A percentile compares a stretch with the other conserved stretches of the same genome.
These are phyloP conservation scores for Odobenus rosmarus DNA, from an alignment of 2,113 vertebrate species.

Conservation along the genomic window DNA sequence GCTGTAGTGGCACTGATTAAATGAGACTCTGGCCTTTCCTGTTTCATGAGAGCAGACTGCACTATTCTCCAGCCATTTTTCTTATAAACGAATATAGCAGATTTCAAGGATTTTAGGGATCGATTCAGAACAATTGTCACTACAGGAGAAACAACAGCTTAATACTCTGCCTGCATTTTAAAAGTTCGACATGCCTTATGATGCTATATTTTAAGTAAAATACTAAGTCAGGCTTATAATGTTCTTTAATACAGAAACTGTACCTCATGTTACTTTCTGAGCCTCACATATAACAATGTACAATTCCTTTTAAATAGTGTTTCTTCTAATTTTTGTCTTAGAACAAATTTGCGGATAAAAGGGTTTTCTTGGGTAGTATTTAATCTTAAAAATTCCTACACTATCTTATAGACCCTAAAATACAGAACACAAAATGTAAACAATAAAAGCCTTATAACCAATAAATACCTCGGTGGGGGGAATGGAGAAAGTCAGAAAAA, in stretches of 20 bases:
- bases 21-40: not conserved
- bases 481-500: conserved; percentile 57
- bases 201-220: not conserved
- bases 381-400: conserved; percentile 20
- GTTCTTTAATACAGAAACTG: not conserved
- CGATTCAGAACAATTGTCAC: not conserved
- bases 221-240: not conserved
- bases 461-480: not conserved
- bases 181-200: not conserved
- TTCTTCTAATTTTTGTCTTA: not conserved
- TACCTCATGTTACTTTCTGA: not conserved
- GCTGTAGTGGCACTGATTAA: not conserved
- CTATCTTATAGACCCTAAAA: not conserved
- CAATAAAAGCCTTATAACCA: conserved; percentile 31
- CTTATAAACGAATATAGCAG: not conserved
- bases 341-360: conserved; percentile 27
- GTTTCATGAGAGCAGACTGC: not conserved
- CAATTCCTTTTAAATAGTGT: not conserved
- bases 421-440: conserved; percentile 34
- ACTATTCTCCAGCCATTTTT: not conserved
- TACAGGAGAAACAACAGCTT: not conserved
- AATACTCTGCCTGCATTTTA: not conserved
- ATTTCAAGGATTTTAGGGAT: not conserved
- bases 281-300: not conserved
- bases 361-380: not conserved